A percentile compares a stretch with the other conserved stretches of the same genome.
These are phyloP conservation scores for Callitettix versicolor DNA, from an alignment of 1,140 invertebrate genomes.

Conservation along the genomic window DNA sequence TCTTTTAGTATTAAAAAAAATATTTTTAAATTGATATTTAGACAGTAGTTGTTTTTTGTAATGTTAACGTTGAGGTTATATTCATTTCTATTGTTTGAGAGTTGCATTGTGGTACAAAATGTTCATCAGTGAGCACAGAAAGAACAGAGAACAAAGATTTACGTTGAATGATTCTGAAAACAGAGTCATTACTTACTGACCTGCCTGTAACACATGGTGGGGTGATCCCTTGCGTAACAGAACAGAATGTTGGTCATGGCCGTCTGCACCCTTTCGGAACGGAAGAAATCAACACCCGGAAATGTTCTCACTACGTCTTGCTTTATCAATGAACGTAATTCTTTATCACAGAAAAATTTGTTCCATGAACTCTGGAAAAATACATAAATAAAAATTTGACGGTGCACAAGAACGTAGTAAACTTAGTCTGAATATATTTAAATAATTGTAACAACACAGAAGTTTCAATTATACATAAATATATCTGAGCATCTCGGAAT, in stretches of 20 bases:
- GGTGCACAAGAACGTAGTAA: not conserved
- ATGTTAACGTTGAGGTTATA: too few species aligned
- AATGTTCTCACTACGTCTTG: slow-evolving; percentile 75
- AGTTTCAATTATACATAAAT: too few species aligned
- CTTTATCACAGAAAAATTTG: slow-evolving; percentile 68
- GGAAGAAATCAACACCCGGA: slow-evolving; percentile 67
- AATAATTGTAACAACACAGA: not conserved
- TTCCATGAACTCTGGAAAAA: slow-evolving; percentile 61
- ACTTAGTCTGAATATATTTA: not conserved
- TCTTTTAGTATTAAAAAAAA: too few species aligned
- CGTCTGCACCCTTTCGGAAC: slow-evolving; percentile 49
- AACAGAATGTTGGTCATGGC: slow-evolving; percentile 61
- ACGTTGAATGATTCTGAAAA: too few species aligned
- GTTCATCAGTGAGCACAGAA: too few species aligned
- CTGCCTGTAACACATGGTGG: slow-evolving; percentile 62
- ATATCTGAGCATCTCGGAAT: not conserved
- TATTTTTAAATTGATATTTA: too few species aligned
- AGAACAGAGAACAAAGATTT: too few species aligned
- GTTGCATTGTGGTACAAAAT: too few species aligned
- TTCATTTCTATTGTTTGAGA: too few species aligned
- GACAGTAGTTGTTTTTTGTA: too few species aligned
- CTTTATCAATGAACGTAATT: slow-evolving; percentile 56
- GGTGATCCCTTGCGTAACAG: slow-evolving; percentile 60
- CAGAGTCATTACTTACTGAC: too few species aligned
- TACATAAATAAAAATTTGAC: not conserved